Evolutionary conservation across 2,113 vertebrate species (phyloP).

Genomic region (Zosterops pallidus): DNA sequence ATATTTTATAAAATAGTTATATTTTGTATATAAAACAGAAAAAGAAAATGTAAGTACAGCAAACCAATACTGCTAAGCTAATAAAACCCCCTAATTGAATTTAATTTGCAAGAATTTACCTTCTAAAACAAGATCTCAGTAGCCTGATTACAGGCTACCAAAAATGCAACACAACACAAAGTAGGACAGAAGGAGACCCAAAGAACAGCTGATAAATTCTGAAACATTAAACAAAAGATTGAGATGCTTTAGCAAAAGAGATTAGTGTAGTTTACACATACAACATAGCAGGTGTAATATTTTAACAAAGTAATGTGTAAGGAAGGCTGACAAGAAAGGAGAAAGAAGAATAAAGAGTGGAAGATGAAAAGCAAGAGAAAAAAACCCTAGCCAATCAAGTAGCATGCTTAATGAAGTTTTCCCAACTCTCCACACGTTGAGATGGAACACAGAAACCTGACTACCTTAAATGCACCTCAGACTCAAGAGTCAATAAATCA

Average conservation of each 20-base stretch:
- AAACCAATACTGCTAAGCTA: not conserved
- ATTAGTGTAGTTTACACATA: not conserved
- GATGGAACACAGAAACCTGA: not conserved
- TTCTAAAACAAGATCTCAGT: not conserved
- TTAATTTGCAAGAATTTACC: not conserved
- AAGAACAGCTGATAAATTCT: not conserved
- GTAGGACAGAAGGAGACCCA: not conserved
- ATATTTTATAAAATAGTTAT: not conserved
- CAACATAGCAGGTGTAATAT: not conserved
- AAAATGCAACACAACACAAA: not conserved
- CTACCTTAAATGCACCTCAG: not conserved
- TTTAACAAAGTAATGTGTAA: not conserved
- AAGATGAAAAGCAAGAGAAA: not conserved
- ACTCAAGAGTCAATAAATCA: not conserved
- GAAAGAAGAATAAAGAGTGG: accelerated
- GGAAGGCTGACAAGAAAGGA: not conserved
- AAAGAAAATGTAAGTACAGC: not conserved
- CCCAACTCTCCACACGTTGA: not conserved
- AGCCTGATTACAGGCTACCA: not conserved
- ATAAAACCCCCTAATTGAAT: not conserved
- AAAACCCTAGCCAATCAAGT: not conserved
- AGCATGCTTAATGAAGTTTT: not conserved
- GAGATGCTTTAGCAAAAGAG: not conserved
- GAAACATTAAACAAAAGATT: not conserved
- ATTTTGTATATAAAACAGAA: too few relatives aligned